phyloP scores from a whole-genome alignment of 2,113 vertebrate genomes.

The Larimichthys crocea region DNA sequence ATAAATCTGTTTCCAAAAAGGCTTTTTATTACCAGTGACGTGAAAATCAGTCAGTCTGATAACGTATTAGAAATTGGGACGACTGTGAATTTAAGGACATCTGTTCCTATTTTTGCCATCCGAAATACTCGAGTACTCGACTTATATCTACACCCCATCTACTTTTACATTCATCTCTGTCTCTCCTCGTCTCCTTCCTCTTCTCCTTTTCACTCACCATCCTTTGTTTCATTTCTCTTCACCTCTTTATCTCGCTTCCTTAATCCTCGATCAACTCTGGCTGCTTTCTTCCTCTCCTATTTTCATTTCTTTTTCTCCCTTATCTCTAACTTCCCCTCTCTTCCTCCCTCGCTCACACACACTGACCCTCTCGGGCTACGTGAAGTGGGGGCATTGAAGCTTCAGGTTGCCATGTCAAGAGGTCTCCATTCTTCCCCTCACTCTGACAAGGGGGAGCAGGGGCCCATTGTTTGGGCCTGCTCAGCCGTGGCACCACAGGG shows the following conservation, averaged over 20 bases:
- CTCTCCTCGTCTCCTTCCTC: no score
- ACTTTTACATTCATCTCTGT: background rate
- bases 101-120: background rate
- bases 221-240: background rate
- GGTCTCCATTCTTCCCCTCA: conserved; percentile 84
- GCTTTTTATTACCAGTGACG: background rate
- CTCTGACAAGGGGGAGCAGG: conserved; percentile 80
- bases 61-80: background rate
- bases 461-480: conserved; percentile 80
- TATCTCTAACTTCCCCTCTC: conserved; percentile 63
- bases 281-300: conserved; percentile 5
- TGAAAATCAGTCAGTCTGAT: background rate
- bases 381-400: conserved; percentile 82
- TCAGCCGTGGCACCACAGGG: conserved; percentile 82
- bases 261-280: conserved; percentile 1
- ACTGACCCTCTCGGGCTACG: conserved; percentile 75
- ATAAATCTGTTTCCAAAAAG: background rate
- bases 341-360: conserved; percentile 27
- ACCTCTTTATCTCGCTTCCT: background rate
- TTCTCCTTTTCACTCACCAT: background rate
- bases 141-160: background rate
- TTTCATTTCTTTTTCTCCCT: conserved; percentile 33
- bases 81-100: background rate
- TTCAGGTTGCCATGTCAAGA: conserved; percentile 84
- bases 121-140: background rate